Base-by-base conservation (phyloP, 2,797 vertebrate genomes). In the Anguilla megastoma region DNA sequence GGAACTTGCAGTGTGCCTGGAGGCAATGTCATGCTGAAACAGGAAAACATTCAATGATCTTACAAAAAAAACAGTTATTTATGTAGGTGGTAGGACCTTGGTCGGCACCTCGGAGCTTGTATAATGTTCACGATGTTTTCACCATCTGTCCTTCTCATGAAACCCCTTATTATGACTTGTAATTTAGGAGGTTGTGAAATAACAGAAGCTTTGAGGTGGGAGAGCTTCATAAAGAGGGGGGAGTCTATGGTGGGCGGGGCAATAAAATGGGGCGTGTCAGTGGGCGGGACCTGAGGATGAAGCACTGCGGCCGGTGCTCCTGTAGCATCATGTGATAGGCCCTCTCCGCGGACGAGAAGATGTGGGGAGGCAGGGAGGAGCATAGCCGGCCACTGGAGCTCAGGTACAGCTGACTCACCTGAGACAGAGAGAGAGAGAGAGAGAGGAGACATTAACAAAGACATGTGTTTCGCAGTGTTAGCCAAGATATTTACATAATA, bases 331-430 rank as follows among this genome's bases (percentile, higher is more conserved):
- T 97, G 94, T 99, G 98, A 91, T 97, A 98, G 30, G 98, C 97
- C 90, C 97, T 94, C 92, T 99, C 98, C 0, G 97, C 96, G 9
- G 97, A 98, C 89, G 97, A 98, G 95, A 98, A 99, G 92, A 99
- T 97, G 93, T 99, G 98, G 14, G 98, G 98, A 0, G 98, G 98
- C 89, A 99, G 96, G 5, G 97, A 97, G 18, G 98, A 96, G 91
- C 97, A 97, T 16, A 97, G 86, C 4, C 96, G 97, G 54, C 97
- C 98, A 0, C 96, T 96, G 90, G 94, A 95, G 95, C 96, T 98
- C 93, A 97, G 93, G 92, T 99, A 99, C 93, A 99, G 93, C 94
- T 98, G 97, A n/a, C 97, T 98, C 88, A 99, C 98, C 98, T 99
- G 92, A 95, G 90, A 86, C 91, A 0, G 84, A 27, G 27, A 14